These are phyloP conservation scores for Anneissia japonica DNA, from an alignment of 35 echinoderm and acorn worm species.

Conservation along the genomic window DNA sequence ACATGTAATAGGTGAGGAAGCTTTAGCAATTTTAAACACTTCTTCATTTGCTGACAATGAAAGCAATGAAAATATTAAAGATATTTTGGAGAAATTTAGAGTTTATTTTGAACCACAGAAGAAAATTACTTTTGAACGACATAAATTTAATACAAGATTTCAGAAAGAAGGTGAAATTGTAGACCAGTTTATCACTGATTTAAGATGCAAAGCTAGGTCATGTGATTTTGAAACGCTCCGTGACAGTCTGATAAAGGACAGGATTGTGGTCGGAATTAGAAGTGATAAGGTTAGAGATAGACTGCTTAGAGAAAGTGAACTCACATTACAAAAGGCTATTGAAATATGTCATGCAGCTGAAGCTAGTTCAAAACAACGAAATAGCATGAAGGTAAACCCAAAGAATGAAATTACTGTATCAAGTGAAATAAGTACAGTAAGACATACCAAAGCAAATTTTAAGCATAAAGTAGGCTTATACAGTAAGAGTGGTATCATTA, in stretches of 20 bases:
- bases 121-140: constrained; percentile 54
- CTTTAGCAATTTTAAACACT: constrained; percentile 48
- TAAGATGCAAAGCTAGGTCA: constrained; percentile 35
- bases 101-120: constrained; percentile 29
- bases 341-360: constrained; percentile 42
- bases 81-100: constrained; percentile 20
- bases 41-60: constrained; percentile 10
- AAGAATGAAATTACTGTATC: no score
- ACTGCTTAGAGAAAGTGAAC: constrained; percentile 9
- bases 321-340: constrained; percentile 31
- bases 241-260: constrained; percentile 35
- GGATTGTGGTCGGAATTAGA: constrained; percentile 26
- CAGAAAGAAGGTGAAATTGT: constrained; percentile 9
- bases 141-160: constrained; percentile 28
- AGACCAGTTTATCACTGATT: constrained; percentile 48
- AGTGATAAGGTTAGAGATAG: constrained; percentile 15
- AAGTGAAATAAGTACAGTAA: no score
- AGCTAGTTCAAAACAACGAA: constrained; percentile 6
- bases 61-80: background rate
- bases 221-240: constrained; percentile 40
- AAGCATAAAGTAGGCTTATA: no score
- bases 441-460: no score
- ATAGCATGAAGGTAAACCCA: constrained; percentile 7
- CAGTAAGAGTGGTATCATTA: background rate
- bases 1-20: constrained; percentile 52